Evolutionary conservation across 2,797 vertebrate genomes (phyloP), one percentile per base, ranked within the genome.

Genomic region (Lacerta viridis): DNA sequence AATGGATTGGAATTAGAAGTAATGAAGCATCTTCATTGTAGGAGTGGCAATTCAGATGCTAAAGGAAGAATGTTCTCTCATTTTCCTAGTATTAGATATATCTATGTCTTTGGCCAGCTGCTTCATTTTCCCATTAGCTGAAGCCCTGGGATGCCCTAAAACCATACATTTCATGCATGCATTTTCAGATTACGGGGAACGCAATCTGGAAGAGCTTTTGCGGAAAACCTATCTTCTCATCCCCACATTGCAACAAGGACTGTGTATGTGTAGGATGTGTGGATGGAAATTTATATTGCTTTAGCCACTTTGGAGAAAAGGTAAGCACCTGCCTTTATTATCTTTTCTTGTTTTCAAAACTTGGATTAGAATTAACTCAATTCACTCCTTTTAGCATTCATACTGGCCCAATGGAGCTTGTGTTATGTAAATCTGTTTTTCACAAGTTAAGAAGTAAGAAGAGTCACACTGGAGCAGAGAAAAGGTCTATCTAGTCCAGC

Each of bases 151-250:
- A 5, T 76, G 10, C 43, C 2, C 75, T 92, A 89, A 84, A 39
- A 6, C 33, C 61, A 41, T 61, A 64, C 1, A 8, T 90, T 39
- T 90, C 86, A 27, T 59, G 3, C 91, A 78, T 80, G 50, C 43
- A 9, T 33, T 93, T 87, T 8, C 94, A 99, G 99, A 97, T 97
- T 88, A 97, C 50, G 0, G 98, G 99, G 2, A 94, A 84, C 20
- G 93, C 94, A 68, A 72, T 98, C 91, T 99, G 99, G 99, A 98
- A 96, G 18, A 88, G 87, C 85, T 77, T 77, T 87, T 96, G 97
- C 90, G 96, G 96, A 71, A 96, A 96, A 80, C 98, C 99, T 0
- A 97, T 99, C 92, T 99, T 99, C 95, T 99, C 99, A 0, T 99
- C 99, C 1, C 98, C 99, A 23, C 96, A 93, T 87, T 97, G 96